Evolutionary conservation across 2,888 invertebrate species (phyloP), one percentile per base, ranked within the genome.

Genomic region (Rhamphomyia laevipes): DNA sequence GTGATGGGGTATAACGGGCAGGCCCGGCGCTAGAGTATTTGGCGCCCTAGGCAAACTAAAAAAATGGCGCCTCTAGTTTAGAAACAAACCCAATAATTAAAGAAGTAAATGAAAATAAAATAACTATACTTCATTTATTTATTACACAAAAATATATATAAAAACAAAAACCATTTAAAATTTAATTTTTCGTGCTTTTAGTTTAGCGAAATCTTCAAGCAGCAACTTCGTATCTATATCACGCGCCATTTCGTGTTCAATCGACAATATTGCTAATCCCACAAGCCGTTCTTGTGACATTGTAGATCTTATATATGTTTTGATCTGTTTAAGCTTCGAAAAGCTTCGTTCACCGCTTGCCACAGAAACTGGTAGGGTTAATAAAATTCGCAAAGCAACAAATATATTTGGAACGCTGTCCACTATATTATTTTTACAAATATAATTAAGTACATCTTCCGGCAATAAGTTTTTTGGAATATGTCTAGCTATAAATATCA

Each of bases 241-340:
- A 13, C 33, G 21, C 21, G 21, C 21, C 4, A 21, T 21, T 21
- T 59, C 55, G 51, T 59, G 57, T 57, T 61, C 55, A 48, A 60
- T 60, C 48, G 61, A 60, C 53, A 60, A 54, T 48, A 51, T 57
- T 52, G 58, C 53, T 46, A 59, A 57, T 51, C 55, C 53, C 52
- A 53, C 52, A 43, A 57, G 55, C 53, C 54, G 56, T 50, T 52
- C 54, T 53, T 56, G 52, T 42, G 52, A 53, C 40, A 58, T 57
- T 43, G 57, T 53, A 40, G 56, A 57, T 56, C 54, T 47, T 33
- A 58, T 51, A 55, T 56, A 58, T 42, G 53, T 58, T 57, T 59
- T 56, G 50, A 57, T 56, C 33, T 55, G 47, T 45, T 56, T 55
- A 12, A 47, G 27, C 21, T 42, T 47, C 23, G 47, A 33, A 47